Percentiles rank a stretch among this genome's conserved stretches.
These are phyloP conservation scores for Lasaia peninsularis DNA, from an alignment of 1,140 invertebrate species.

Conservation along the genomic window DNA sequence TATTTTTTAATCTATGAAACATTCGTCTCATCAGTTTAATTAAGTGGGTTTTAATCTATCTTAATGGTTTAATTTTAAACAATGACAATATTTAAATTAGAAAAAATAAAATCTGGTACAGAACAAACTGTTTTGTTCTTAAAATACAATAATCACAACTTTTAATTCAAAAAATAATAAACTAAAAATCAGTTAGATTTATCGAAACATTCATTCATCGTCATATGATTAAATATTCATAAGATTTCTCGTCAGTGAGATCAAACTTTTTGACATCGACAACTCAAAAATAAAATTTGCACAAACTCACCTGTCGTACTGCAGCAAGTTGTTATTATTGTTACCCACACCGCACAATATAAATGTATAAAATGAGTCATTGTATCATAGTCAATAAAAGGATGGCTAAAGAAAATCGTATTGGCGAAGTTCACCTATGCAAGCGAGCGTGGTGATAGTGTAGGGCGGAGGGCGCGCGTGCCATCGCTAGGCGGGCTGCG, in stretches of 20 bases:
- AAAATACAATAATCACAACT: too few relatives aligned
- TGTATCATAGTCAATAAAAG: slow-evolving; percentile 46
- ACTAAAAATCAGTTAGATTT: background rate
- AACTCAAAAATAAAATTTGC: slow-evolving; percentile 58
- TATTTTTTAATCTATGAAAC: too few relatives aligned
- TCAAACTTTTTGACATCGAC: slow-evolving; percentile 41
- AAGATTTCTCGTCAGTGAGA: background rate
- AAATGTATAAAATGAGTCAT: slow-evolving; percentile 76
- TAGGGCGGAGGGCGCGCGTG: slow-evolving; percentile 44
- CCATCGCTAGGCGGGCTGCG: slow-evolving; percentile 57
- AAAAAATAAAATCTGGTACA: too few relatives aligned
- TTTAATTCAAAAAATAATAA: background rate
- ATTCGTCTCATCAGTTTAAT: too few relatives aligned
- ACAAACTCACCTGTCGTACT: slow-evolving; percentile 67
- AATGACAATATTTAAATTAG: too few relatives aligned
- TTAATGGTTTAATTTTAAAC: too few relatives aligned
- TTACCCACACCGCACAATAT: slow-evolving; percentile 68
- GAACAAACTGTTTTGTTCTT: too few relatives aligned
- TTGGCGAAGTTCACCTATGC: slow-evolving; percentile 51
- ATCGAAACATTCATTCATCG: background rate
- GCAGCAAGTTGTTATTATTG: slow-evolving; percentile 54
- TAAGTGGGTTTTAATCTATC: too few relatives aligned
- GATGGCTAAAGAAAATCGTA: slow-evolving; percentile 23
- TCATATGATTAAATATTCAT: background rate
- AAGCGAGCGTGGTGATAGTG: slow-evolving; percentile 34